phyloP scores from a whole-genome alignment of 2,113 vertebrate genomes.

The Cinclus cinclus region DNA sequence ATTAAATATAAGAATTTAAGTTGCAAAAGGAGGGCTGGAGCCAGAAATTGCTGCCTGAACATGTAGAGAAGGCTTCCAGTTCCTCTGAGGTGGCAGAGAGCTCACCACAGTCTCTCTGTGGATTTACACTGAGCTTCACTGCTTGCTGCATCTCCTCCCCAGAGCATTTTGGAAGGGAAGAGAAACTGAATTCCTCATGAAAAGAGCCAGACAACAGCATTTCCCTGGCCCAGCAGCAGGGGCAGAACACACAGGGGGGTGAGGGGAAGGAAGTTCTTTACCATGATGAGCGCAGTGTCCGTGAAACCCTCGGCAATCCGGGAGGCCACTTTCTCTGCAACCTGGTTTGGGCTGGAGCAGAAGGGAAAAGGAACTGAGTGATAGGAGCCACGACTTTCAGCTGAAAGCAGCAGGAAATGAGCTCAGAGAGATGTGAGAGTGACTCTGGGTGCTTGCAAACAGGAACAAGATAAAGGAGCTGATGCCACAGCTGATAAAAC shows the following conservation, averaged over 20 bases:
- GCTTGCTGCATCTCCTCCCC: background rate
- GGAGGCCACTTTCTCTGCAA: slow-evolving; percentile 93
- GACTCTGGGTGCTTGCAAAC: background rate
- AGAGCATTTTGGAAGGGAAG: background rate
- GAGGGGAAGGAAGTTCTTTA: slow-evolving; percentile 38
- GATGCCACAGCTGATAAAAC: background rate
- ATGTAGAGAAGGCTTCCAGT: background rate
- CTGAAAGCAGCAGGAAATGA: background rate
- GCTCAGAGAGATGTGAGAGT: background rate
- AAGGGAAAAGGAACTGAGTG: background rate
- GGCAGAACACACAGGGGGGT: accelerated
- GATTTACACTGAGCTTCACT: background rate
- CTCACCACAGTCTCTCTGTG: background rate
- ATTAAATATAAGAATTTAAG: background rate
- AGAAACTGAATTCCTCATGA: background rate
- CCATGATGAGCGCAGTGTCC: slow-evolving; percentile 92
- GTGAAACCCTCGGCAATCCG: slow-evolving; percentile 92
- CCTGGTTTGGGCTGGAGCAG: slow-evolving; percentile 87
- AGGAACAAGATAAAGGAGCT: background rate
- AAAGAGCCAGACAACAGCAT: background rate
- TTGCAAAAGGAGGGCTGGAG: background rate
- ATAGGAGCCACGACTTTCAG: background rate
- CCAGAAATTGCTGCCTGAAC: background rate
- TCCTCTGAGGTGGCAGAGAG: background rate
- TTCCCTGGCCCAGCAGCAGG: background rate